Percentiles rank a stretch among this genome's conserved stretches.
Conservation (phyloP, 2,797 vertebrate genomes). For the Acrocephalus scirpaceus region DNA sequence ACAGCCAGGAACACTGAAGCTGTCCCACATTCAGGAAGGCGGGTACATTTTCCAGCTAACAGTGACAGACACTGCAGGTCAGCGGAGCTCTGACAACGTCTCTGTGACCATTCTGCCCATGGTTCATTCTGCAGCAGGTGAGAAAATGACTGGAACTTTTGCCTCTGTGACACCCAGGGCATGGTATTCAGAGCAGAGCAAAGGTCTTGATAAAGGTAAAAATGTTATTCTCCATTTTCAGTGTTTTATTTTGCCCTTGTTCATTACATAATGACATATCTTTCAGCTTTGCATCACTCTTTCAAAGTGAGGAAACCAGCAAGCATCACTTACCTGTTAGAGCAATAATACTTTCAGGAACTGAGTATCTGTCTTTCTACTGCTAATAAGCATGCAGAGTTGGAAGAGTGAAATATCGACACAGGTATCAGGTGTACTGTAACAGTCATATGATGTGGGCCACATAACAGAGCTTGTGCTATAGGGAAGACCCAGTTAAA, state of each 20-base stretch:
- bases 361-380: background rate
- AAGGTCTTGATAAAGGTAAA: background rate
- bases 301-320: background rate
- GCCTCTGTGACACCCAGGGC: background rate
- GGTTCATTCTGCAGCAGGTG: constrained; percentile 85
- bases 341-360: background rate
- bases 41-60: constrained; percentile 89
- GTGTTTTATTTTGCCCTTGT: background rate
- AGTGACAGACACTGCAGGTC: constrained; percentile 85
- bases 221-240: background rate
- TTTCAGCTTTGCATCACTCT: background rate
- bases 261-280: background rate
- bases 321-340: background rate
- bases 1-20: constrained; percentile 89
- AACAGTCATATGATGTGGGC: background rate
- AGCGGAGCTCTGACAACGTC: constrained; percentile 90
- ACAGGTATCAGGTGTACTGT: background rate
- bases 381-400: background rate
- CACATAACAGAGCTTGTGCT: background rate
- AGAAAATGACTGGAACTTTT: background rate
- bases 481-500: background rate
- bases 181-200: background rate
- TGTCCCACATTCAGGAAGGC: constrained; percentile 87
- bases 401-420: background rate
- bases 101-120: constrained; percentile 86